A percentile compares a stretch with the other conserved stretches of the same genome.
Conservation (phyloP, 2,888 invertebrate genomes). For the Troides helena region DNA sequence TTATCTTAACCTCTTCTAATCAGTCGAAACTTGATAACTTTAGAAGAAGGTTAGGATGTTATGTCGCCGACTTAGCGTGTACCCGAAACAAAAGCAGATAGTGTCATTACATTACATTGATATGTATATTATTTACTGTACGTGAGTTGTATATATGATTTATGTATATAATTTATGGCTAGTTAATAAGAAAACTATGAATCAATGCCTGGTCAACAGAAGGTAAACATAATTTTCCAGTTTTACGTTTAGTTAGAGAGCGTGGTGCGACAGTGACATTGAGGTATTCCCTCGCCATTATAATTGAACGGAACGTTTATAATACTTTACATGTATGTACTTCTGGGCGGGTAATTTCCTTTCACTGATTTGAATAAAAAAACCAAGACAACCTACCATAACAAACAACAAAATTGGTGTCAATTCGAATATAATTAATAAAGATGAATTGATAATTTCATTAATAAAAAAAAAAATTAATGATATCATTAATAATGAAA, state of each 20-base stretch:
- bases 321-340: background rate
- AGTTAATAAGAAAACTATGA: background rate
- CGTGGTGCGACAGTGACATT: conserved; percentile 14
- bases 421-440: background rate
- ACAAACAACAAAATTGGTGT: background rate
- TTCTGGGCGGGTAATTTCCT: conserved; percentile 17
- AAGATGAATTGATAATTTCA: too few species aligned
- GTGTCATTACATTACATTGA: background rate
- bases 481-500: too few species aligned
- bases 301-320: conserved; percentile 14
- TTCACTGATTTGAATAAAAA: conserved; percentile 6
- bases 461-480: background rate
- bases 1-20: background rate
- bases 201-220: background rate
- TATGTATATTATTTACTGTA: background rate
- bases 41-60: conserved; percentile 2
- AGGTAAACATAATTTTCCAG: conserved; percentile 24
- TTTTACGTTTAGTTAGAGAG: background rate
- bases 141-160: background rate
- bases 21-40: background rate
- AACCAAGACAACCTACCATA: background rate
- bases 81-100: conserved; percentile 1
- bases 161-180: background rate
- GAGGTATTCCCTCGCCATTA: conserved; percentile 22
- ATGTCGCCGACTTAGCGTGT: conserved; percentile 1